Evolutionary conservation across 2,888 invertebrate species (phyloP), one percentile per base, ranked within the genome.

Genomic region (Andrena bucephala): DNA sequence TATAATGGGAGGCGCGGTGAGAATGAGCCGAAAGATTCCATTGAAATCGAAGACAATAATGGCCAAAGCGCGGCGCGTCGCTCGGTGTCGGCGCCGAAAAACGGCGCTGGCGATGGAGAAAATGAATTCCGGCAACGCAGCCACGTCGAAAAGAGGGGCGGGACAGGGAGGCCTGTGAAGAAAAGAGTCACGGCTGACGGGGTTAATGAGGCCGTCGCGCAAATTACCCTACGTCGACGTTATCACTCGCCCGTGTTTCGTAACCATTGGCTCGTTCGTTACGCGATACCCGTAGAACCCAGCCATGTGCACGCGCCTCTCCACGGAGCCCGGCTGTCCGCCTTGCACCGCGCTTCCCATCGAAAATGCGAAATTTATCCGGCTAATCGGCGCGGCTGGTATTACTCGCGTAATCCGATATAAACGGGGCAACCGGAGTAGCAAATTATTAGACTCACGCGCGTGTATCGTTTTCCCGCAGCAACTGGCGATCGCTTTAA

Each of bases 161-260:
- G 48, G 10, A 2, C 3, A 5, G 27, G 10, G 59, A 5, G n/a
- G 50, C 66, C 31, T 7, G 60, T 20, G 57, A 63, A 79, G 63
- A 31, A 78, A 33, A 42, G 67, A 54, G 31, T 60, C 29, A 63
- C 52, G 29, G 33, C 16, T 24, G 33, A 29, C 27, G 48, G 16
- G 48, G 70, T 83, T 85, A 86, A 88, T 79, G 78, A 89, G 86
- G 87, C 82, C 84, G 83, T 62, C 66, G 81, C 74, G 84, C 86
- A 85, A 89, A 87, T 88, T 86, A 81, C 63, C 73, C 67, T 70
- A 69, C 68, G 69, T 50, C 69, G 50, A 67, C 81, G 78, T 83
- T 86, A 83, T 83, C 77, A 66, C 80, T 48, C 75, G 52, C 20
- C 65, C 48, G 54, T 48, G 70, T 85, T 83, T 83, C 71, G 81